Base-by-base conservation (phyloP, 1,140 invertebrate species). In the Trypoxylus dichotomus region DNA sequence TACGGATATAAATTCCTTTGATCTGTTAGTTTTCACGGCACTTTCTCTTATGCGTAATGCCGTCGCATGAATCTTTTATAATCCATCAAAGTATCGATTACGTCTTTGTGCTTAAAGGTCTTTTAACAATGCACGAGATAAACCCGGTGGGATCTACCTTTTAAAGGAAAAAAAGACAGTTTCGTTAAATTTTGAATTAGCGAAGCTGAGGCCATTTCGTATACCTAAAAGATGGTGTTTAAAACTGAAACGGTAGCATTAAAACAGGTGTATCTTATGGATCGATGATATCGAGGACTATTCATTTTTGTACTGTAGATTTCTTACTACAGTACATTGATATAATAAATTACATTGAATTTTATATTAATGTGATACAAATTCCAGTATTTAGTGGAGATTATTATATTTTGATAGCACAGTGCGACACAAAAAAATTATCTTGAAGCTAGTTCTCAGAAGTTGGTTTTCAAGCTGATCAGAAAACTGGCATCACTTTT, bases 41-140 rank as follows among this genome's bases (percentile, higher is more conserved):
- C 24, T 29, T 68, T 29, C 60, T 29, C 27, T 68, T 25, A 54
- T 68, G 21, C 24, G 21, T 68, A 68, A 68, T 27, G 27, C 24
- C 24, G 24, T 68, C 60, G 21, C 60, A 29, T 68, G 60, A 68
- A 68, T 68, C 60, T 29, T 68, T 68, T 68, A 68, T 68, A 68
- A 68, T 29, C 21, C 60, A 68, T 68, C 6, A 68, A 68, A 68
- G 27, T 68, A 68, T 68, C 60, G 60, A 68, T 68, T 68, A 15
- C 47, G 47, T 54, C 13, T 54, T 54, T 54, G 27, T 68, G 21
- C 27, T 27, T 68, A 68, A 68, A 68, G 60, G 60, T 6, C 60
- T 29, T 21, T 68, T 29, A 68, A 68, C 60, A 68, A 68, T 68
- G 60, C 60, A 68, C 19, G 21, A 68, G 27, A 68, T 29, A 68